Evolutionary conservation across 2,113 vertebrate genomes (phyloP), one percentile per base, ranked within the genome.

Genomic region (Rallus limicola): DNA sequence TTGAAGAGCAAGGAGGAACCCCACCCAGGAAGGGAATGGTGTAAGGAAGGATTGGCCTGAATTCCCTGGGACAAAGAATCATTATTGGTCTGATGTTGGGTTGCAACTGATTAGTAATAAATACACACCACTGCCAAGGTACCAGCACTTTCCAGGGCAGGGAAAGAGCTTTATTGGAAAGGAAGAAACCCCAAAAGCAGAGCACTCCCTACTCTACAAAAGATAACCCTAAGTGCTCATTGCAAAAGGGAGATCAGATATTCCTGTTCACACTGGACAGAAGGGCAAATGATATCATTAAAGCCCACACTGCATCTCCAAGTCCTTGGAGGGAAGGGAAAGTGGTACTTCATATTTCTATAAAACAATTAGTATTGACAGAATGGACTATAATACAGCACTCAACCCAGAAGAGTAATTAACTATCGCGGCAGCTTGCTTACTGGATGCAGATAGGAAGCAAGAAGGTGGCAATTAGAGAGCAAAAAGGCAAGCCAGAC

Each of bases 291-390:
- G 10, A 40, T 44, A 94, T 64, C 60, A 86, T 90, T 96, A 96
- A 81, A 78, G 56, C 72, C 58, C 69, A 81, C 83, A 71, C 4
- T 33, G 53, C 34, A 40, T 75, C 80, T 86, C 83, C 17, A 48
- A 84, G 77, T 86, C 93, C 93, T 93, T 68, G 42, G 86, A 96
- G 76, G 72, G 52, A 92, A 84, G 42, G 53, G 42, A 89, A 93
- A 94, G 76, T 84, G 72, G 76, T 93, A 94, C 92, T 96, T 93
- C 95, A 94, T 96, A 95, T 96, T 96, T 96, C 96, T 96, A 88
- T 86, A 95, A 94, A 95, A 93, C 90, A 97, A 95, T 96, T 94
- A 94, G 85, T 93, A 95, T 96, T 94, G 95, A 95, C 90, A 93
- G 88, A 95, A 76, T 1, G 1, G 48, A 83, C 60, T 88, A 48